A percentile compares a stretch with the other conserved stretches of the same genome.
These are phyloP conservation scores for Ornithorhynchus anatinus DNA, from an alignment of 2,113 vertebrate species.

Conservation along the genomic window DNA sequence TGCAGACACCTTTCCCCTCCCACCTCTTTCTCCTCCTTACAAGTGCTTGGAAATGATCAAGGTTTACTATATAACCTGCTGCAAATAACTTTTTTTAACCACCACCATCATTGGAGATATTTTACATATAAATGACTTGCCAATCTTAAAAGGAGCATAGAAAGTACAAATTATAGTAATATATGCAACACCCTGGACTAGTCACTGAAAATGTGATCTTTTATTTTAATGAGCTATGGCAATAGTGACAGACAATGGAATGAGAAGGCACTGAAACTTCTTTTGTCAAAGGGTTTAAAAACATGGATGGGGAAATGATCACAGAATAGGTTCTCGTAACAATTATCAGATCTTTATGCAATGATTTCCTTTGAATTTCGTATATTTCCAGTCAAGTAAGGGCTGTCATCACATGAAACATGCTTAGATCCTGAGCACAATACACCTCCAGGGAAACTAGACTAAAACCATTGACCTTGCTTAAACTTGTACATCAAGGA, in stretches of 20 bases:
- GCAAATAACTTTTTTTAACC: conserved; percentile 18
- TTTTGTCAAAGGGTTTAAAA: neutral
- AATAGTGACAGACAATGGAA: neutral
- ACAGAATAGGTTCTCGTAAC: neutral
- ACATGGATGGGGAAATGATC: conserved; percentile 11
- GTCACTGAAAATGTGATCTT: neutral
- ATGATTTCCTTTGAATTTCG: conserved; percentile 38
- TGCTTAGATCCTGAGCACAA: neutral
- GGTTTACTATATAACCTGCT: neutral
- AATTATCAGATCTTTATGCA: neutral
- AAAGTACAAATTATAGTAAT: neutral
- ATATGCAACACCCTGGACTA: neutral
- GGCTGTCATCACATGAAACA: neutral
- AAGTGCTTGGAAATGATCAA: neutral
- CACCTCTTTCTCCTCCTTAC: neutral
- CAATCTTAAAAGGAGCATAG: neutral
- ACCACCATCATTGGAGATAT: neutral
- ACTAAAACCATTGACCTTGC: neutral
- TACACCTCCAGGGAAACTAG: neutral
- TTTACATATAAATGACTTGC: neutral
- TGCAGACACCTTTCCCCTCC: neutral
- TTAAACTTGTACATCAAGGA: neutral
- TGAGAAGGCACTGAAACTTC: neutral
- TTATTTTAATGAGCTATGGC: neutral
- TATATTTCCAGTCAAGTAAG: conserved; percentile 5